These are phyloP conservation scores for Eulemur macaco DNA, from an alignment of 2,113 vertebrate genomes.

Conservation along the genomic window DNA sequence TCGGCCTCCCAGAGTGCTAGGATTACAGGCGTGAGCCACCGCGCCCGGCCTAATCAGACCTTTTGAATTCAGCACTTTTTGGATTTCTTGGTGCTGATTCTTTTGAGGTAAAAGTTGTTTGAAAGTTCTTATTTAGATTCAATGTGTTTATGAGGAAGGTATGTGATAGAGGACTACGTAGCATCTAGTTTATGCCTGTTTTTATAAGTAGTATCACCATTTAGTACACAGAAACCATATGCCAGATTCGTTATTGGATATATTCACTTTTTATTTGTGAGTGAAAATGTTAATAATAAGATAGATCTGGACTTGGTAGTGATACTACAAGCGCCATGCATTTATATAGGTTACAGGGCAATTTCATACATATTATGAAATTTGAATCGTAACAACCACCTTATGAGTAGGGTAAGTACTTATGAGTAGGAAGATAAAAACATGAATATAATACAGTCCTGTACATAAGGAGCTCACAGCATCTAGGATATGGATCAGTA, in stretches of 20 bases:
- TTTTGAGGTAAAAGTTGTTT: not conserved
- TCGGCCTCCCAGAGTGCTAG: too few relatives aligned
- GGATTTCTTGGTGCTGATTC: not conserved
- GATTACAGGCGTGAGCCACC: too few relatives aligned
- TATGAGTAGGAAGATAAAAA: too few relatives aligned
- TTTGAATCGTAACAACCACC: not conserved
- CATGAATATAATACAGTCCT: not conserved
- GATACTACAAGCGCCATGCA: not conserved
- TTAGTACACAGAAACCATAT: not conserved
- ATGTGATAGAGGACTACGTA: not conserved
- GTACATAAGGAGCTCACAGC: not conserved
- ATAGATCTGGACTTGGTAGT: not conserved
- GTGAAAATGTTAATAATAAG: not conserved
- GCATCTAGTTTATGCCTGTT: not conserved
- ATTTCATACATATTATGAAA: not conserved
- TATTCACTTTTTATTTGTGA: not conserved
- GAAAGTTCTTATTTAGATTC: not conserved
- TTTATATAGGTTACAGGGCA: not conserved
- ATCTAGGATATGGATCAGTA: not conserved
- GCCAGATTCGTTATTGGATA: not conserved
- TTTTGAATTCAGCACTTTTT: not conserved
- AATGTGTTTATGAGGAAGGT: not conserved
- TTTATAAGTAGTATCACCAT: not conserved
- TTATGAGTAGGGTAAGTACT: not conserved
- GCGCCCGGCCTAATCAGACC: not conserved